Conservation (phyloP, 23 tunicate genomes). For the Halocynthia aurantium region DNA sequence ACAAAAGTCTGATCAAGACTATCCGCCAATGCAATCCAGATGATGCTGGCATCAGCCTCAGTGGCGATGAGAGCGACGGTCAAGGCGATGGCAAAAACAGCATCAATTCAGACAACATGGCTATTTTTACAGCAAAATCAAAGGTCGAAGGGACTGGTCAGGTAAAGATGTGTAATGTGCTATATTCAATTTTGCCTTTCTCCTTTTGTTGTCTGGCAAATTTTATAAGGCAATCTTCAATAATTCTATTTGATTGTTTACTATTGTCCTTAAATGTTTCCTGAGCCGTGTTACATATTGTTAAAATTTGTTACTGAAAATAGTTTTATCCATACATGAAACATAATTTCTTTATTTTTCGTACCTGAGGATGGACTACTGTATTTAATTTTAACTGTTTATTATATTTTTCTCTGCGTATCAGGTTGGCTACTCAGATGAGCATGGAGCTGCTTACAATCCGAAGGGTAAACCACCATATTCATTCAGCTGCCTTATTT, state of each 20-base stretch:
- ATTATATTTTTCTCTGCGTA: too few species aligned
- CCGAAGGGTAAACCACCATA: slow-evolving; percentile 73
- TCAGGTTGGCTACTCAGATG: not conserved
- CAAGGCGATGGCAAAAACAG: slow-evolving; percentile 26
- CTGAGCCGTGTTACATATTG: too few species aligned
- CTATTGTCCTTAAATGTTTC: too few species aligned
- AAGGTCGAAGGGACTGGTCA: slow-evolving; percentile 33
- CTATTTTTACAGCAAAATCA: slow-evolving; percentile 73
- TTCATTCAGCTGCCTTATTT: slow-evolving; percentile 86
- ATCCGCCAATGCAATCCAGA: slow-evolving; percentile 83
- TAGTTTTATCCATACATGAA: too few species aligned
- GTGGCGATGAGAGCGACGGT: slow-evolving; percentile 66
- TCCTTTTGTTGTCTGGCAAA: too few species aligned
- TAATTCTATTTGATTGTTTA: too few species aligned
- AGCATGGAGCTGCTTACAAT: slow-evolving; percentile 14
- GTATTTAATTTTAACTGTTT: too few species aligned
- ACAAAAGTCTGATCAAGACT: slow-evolving; percentile 52
- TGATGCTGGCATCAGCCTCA: slow-evolving; percentile 78
- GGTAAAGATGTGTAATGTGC: not conserved
- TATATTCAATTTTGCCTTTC: too few species aligned
- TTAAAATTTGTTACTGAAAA: too few species aligned
- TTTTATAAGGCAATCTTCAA: too few species aligned
- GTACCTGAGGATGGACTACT: slow-evolving; percentile 11
- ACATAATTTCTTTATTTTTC: not conserved
- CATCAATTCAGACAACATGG: slow-evolving; percentile 16